Conservation (phyloP, 2,888 invertebrate species). For the Trachelus tabidus region DNA sequence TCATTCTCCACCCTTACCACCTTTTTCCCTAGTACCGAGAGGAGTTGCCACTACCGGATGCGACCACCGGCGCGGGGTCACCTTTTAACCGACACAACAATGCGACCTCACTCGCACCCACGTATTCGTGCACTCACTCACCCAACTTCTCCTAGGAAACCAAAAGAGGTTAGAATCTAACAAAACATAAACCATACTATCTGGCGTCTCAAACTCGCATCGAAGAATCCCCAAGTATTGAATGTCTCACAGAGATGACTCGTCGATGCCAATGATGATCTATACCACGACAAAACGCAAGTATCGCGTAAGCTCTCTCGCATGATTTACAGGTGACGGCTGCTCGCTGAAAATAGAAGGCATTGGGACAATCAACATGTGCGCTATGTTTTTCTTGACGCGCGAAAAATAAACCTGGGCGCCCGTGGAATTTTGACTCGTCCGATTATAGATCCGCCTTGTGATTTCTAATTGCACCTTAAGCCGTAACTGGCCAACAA, state of each 20-base stretch:
- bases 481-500: slow-evolving; percentile 25
- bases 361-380: slow-evolving; percentile 32
- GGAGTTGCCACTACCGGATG: not conserved
- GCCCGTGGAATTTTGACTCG: slow-evolving; percentile 35
- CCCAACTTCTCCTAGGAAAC: not conserved
- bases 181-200: too few relatives aligned
- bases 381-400: slow-evolving; percentile 26
- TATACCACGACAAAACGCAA: not conserved
- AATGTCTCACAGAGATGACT: not conserved
- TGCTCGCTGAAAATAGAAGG: slow-evolving; percentile 33
- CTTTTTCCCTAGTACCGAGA: not conserved
- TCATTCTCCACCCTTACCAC: slow-evolving; percentile 30
- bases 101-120: not conserved
- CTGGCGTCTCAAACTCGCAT: too few relatives aligned
- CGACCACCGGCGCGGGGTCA: not conserved
- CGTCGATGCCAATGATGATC: not conserved
- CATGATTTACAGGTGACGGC: slow-evolving; percentile 12
- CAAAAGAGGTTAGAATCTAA: not conserved
- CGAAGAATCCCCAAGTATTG: not conserved
- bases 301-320: not conserved
- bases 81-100: not conserved
- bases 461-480: slow-evolving; percentile 31
- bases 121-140: not conserved
- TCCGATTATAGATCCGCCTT: not conserved
- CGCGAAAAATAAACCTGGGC: slow-evolving; percentile 42